Conservation (phyloP, 2,888 invertebrate genomes). For the Mycalesis mineus region DNA sequence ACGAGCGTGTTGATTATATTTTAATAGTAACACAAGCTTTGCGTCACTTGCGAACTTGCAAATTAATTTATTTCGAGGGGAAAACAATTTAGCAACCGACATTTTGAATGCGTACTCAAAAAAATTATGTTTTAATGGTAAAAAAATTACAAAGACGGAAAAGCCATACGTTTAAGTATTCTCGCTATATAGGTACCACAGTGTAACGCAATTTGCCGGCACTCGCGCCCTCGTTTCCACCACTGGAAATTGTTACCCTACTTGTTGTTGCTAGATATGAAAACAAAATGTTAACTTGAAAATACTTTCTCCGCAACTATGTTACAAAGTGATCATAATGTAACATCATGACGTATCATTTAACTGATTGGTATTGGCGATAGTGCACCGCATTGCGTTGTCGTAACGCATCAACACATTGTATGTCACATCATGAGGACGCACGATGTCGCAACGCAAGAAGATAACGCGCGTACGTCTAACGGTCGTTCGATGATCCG, state of each 20-base stretch:
- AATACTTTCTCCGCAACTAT: slow-evolving; percentile 16
- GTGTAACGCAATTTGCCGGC: slow-evolving; percentile 50
- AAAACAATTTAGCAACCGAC: slow-evolving; percentile 21
- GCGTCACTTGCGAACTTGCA: slow-evolving; percentile 3
- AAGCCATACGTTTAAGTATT: slow-evolving; percentile 29
- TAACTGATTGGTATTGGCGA: too few species aligned
- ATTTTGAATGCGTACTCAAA: slow-evolving; percentile 26
- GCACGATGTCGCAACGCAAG: too few species aligned
- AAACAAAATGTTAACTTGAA: slow-evolving; percentile 8
- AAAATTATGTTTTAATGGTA: slow-evolving; percentile 27
- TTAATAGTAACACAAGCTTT: neutral
- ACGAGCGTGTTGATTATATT: neutral
- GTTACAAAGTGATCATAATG: slow-evolving; percentile 19
- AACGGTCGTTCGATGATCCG: too few species aligned
- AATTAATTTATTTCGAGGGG: slow-evolving; percentile 15
- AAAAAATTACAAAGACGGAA: slow-evolving; percentile 25
- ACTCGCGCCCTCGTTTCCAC: slow-evolving; percentile 47
- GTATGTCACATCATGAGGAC: too few species aligned
- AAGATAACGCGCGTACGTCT: too few species aligned
- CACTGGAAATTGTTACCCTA: slow-evolving; percentile 55
- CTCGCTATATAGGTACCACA: slow-evolving; percentile 28
- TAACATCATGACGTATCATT: neutral
- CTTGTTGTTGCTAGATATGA: slow-evolving; percentile 23
- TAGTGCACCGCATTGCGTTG: too few species aligned
- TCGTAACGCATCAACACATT: too few species aligned